Evolutionary conservation across 2,888 invertebrate genomes (phyloP).

Genomic region (Julus scanicus): DNA sequence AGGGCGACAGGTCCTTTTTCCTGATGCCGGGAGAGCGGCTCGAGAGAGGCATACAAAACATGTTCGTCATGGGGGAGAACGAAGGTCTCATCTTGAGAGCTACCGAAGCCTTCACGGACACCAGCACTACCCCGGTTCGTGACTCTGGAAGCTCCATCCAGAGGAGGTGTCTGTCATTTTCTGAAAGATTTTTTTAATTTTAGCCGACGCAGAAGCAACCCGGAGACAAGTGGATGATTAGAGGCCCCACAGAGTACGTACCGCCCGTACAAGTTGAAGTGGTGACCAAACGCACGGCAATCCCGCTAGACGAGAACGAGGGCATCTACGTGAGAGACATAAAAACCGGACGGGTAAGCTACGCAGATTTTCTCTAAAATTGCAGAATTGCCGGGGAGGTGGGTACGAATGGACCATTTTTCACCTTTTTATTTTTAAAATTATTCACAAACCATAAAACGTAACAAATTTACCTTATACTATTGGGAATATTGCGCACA

Average conservation of each 20-base stretch:
- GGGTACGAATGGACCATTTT: too few species aligned
- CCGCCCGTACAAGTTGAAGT: slow-evolving; percentile 69
- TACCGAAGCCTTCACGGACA: slow-evolving; percentile 66
- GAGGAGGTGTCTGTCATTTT: too few species aligned
- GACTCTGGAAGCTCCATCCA: neutral
- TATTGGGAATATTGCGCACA: too few species aligned
- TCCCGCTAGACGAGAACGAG: slow-evolving; percentile 70
- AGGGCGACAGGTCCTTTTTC: slow-evolving; percentile 69
- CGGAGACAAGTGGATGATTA: slow-evolving; percentile 70
- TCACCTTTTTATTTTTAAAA: too few species aligned
- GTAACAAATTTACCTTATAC: too few species aligned
- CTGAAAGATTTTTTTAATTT: too few species aligned
- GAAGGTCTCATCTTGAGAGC: slow-evolving; percentile 68
- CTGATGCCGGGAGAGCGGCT: slow-evolving; percentile 68
- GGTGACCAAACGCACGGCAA: slow-evolving; percentile 66
- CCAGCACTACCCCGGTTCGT: slow-evolving; percentile 57
- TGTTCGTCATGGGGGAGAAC: slow-evolving; percentile 68
- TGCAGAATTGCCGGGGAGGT: neutral
- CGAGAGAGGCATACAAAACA: slow-evolving; percentile 68
- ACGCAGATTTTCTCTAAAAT: too few species aligned
- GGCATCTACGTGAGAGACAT: slow-evolving; percentile 69
- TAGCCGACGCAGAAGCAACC: slow-evolving; percentile 65
- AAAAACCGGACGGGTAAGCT: slow-evolving; percentile 64
- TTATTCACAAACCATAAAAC: too few species aligned
- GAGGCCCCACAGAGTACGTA: slow-evolving; percentile 69